Base-by-base conservation (phyloP, 64 coral and sea anemone genomes). In the Dendronephthya gigantea region DNA sequence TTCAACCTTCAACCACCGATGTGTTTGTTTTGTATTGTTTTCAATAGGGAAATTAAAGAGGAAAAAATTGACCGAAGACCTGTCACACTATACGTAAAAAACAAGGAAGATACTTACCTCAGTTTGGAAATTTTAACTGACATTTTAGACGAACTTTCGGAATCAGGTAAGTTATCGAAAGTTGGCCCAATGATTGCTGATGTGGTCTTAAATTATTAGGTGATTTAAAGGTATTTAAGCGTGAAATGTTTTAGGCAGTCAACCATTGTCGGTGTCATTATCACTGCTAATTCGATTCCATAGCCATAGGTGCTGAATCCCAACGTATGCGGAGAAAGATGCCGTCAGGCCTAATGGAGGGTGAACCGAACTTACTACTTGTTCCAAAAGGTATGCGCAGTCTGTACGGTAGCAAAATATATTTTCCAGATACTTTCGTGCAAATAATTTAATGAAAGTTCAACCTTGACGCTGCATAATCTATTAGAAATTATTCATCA, bases 331-430 rank as follows among this genome's bases (percentile, higher is more conserved):
- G 6, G 25, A 15, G 90, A 48, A 69, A 7, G 2, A 85, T 96
- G 85, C 94, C 94, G 68, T 72, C 82, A 43, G 90, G 88, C 66
- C 82, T 96, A 39, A 96, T 87, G 45, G 36, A 47, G 13, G 90
- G 84, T 38, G 70, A 81, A 83, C 94, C 94, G 30, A 96, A 96
- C 45, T 85, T 96, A 27, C 59, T 96, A 58, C 88, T 96, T 52
- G 94, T 92, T 40, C 90, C 90, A 16, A 89, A 84, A 96, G 88
- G 88, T 89, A 69, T 7, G 45, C n/a, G n/a, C n/a, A n/a, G n/a
- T n/a, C n/a, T n/a, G n/a, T n/a, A n/a, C n/a, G n/a, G n/a, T 84
- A 84, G 14, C 55, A 62, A 6, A 62, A 23, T 62, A 22, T 19
- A 62, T 7, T 0, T 62, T 62, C 25, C 8, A 5, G 41, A 45